A percentile compares a stretch with the other conserved stretches of the same genome.
phyloP scores from a whole-genome alignment of 2,888 invertebrate genomes.

The Ormyrus rosae region DNA sequence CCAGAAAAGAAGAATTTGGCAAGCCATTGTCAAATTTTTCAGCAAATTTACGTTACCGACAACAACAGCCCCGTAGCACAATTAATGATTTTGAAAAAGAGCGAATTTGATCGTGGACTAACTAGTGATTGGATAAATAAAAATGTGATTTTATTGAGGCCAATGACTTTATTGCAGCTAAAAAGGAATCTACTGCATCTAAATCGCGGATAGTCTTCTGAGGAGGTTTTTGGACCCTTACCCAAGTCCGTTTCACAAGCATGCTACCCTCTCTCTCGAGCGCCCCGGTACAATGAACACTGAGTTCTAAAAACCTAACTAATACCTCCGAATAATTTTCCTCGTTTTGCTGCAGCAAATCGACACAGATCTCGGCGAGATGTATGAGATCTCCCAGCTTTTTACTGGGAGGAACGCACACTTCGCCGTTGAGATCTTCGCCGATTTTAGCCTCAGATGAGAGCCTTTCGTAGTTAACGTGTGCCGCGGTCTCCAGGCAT shows the following conservation, averaged over 20 bases:
- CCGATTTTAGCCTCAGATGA: slow-evolving; percentile 98
- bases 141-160: neutral
- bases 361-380: slow-evolving; percentile 98
- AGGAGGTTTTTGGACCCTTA: slow-evolving; percentile 68
- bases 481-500: slow-evolving; percentile 97
- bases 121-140: slow-evolving; percentile 6
- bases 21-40: slow-evolving; percentile 15
- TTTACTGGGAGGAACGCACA: slow-evolving; percentile 89
- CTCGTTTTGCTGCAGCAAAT: slow-evolving; percentile 98
- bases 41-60: neutral
- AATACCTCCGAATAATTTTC: slow-evolving; percentile 99
- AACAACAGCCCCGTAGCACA: slow-evolving; percentile 21
- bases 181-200: slow-evolving; percentile 17
- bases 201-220: slow-evolving; percentile 65
- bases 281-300: slow-evolving; percentile 69
- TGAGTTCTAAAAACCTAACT: slow-evolving; percentile 75
- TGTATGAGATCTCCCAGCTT: slow-evolving; percentile 97
- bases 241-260: slow-evolving; percentile 65
- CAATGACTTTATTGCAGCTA: neutral
- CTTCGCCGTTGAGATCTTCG: slow-evolving; percentile 87
- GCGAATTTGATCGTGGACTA: slow-evolving; percentile 2
- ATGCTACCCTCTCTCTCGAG: slow-evolving; percentile 65
- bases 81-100: slow-evolving; percentile 21
- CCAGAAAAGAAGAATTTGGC: slow-evolving; percentile 16
- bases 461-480: slow-evolving; percentile 96